phyloP scores from a whole-genome alignment of 2,888 invertebrate species.

The Caenorhabditis zanzibari region DNA sequence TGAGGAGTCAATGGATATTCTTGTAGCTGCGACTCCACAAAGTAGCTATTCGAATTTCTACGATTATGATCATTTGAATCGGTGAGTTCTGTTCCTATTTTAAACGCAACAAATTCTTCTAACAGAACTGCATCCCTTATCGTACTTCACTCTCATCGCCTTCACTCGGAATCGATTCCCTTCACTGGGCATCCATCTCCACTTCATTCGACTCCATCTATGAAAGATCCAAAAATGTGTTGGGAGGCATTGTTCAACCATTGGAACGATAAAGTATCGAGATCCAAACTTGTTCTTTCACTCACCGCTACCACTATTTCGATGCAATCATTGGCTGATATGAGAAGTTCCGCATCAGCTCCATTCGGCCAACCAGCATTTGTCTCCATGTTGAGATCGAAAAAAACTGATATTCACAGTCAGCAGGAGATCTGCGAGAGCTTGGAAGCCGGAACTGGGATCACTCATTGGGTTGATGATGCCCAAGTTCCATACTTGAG shows the following conservation, averaged over 20 bases:
- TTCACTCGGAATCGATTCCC: slow-evolving; percentile 57
- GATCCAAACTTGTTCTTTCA: slow-evolving; percentile 49
- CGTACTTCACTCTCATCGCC: slow-evolving; percentile 67
- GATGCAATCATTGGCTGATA: slow-evolving; percentile 34
- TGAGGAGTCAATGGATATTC: slow-evolving; percentile 15
- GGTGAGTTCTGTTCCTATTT: slow-evolving; percentile 33
- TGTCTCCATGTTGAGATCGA: slow-evolving; percentile 26
- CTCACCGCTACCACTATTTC: slow-evolving; percentile 51
- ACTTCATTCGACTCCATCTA: slow-evolving; percentile 36
- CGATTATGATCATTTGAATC: slow-evolving; percentile 53
- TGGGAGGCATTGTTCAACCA: slow-evolving; percentile 29
- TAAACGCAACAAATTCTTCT: neutral
- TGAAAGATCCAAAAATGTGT: slow-evolving; percentile 44
- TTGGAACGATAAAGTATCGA: slow-evolving; percentile 16
- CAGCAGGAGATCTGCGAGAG: slow-evolving; percentile 58
- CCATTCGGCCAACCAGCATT: slow-evolving; percentile 55
- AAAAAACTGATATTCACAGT: slow-evolving; percentile 45
- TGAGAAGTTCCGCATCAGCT: slow-evolving; percentile 1
- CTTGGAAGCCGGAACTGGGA: slow-evolving; percentile 13
- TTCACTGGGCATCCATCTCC: slow-evolving; percentile 64
- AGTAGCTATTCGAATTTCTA: slow-evolving; percentile 48
- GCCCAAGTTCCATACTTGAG: slow-evolving; percentile 52
- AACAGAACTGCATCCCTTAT: slow-evolving; percentile 61
- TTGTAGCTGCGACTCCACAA: slow-evolving; percentile 38
- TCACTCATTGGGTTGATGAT: slow-evolving; percentile 33